These are phyloP conservation scores for Dinoponera quadriceps DNA, from an alignment of 1,140 invertebrate genomes.

Conservation along the genomic window DNA sequence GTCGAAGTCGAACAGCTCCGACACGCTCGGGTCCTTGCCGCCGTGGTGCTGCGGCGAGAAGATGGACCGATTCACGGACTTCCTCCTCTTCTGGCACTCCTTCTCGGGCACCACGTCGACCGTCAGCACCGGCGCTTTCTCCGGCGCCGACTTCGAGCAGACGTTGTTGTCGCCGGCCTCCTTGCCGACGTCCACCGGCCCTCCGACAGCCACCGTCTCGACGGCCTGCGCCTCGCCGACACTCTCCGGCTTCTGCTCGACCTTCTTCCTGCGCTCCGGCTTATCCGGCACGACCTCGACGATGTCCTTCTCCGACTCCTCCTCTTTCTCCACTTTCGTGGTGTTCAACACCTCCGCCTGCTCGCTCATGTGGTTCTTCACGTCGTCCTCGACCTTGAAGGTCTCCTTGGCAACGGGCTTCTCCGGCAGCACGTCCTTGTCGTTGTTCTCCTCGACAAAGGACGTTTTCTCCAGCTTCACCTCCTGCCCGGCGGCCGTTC, in stretches of 20 bases:
- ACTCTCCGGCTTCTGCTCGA: slow-evolving; percentile 56
- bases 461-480: slow-evolving; percentile 49
- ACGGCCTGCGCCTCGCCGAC: slow-evolving; percentile 15
- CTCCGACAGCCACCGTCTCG: slow-evolving; percentile 7
- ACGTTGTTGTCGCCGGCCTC: slow-evolving; percentile 66
- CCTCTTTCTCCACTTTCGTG: slow-evolving; percentile 63
- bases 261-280: slow-evolving; percentile 58
- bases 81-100: slow-evolving; percentile 78
- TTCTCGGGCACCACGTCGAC: slow-evolving; percentile 68
- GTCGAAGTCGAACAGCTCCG: slow-evolving; percentile 89
- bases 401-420: slow-evolving; percentile 40
- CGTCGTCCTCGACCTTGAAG: slow-evolving; percentile 71
- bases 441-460: slow-evolving; percentile 61
- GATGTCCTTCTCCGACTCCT: slow-evolving; percentile 46
- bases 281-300: slow-evolving; percentile 35
- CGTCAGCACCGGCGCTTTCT: slow-evolving; percentile 71
- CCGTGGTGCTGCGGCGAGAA: slow-evolving; percentile 89
- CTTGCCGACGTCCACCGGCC: slow-evolving; percentile 46
- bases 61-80: slow-evolving; percentile 87
- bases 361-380: slow-evolving; percentile 69
- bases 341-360: slow-evolving; percentile 39
- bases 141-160: slow-evolving; percentile 62
- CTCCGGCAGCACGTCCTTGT: slow-evolving; percentile 40
- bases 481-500: slow-evolving; percentile 67
- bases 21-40: slow-evolving; percentile 87